A percentile compares a stretch with the other conserved stretches of the same genome.
These are phyloP conservation scores for Lamellibrachia luymesi DNA, from an alignment of 1,140 invertebrate species.

Conservation along the genomic window DNA sequence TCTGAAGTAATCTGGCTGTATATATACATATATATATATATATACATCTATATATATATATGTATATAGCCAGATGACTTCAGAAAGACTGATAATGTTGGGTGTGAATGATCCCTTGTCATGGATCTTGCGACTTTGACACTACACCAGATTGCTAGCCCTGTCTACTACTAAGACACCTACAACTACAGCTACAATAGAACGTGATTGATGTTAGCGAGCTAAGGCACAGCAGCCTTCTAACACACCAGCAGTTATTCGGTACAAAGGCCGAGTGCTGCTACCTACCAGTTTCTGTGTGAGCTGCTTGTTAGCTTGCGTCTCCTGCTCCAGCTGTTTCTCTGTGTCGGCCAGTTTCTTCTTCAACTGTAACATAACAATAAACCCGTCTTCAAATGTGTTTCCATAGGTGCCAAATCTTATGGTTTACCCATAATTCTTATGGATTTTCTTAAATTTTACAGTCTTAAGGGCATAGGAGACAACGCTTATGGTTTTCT, in stretches of 20 bases:
- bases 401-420: too few relatives aligned
- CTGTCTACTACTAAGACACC: neutral
- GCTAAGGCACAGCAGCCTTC: neutral
- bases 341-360: conserved; percentile 10
- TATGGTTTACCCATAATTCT: too few relatives aligned
- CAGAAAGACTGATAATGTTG: too few relatives aligned
- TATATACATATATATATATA: too few relatives aligned
- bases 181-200: neutral
- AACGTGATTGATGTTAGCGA: neutral
- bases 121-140: neutral
- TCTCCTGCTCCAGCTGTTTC: conserved; percentile 8
- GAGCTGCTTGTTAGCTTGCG: conserved; percentile 3
- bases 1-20: too few relatives aligned
- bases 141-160: neutral
- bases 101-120: neutral
- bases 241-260: neutral
- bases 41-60: too few relatives aligned
- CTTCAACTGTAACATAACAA: neutral
- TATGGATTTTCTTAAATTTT: too few relatives aligned
- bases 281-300: conserved; percentile 14
- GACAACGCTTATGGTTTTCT: too few relatives aligned
- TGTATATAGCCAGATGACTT: too few relatives aligned
- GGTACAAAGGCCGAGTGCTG: neutral
- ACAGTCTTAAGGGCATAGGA: too few relatives aligned
- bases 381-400: too few relatives aligned